These are phyloP conservation scores for Oenanthe oenanthe DNA, from an alignment of 2,113 vertebrate species.

Conservation along the genomic window DNA sequence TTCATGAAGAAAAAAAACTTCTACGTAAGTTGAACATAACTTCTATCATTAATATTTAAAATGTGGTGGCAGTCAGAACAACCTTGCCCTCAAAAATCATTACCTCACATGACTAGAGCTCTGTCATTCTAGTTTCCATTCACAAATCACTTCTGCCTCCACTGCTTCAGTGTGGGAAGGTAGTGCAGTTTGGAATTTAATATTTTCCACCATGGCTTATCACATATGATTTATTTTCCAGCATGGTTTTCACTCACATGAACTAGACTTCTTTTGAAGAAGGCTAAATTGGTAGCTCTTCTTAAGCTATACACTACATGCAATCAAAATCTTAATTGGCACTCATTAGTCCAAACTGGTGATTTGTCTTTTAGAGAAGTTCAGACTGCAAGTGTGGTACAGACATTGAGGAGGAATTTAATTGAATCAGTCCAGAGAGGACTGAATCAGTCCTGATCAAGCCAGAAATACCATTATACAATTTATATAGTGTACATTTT, in stretches of 20 bases:
- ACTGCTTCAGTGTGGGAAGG: background rate
- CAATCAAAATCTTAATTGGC: background rate
- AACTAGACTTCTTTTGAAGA: background rate
- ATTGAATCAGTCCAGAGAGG: background rate
- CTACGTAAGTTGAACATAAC: background rate
- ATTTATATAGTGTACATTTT: background rate
- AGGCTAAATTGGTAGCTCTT: background rate
- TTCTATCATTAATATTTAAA: background rate
- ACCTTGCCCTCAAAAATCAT: background rate
- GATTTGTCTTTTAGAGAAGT: background rate
- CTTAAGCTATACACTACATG: background rate
- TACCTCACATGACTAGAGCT: fast-evolving
- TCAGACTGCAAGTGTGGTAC: background rate
- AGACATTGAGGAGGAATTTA: background rate
- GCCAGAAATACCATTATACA: background rate
- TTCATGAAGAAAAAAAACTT: background rate
- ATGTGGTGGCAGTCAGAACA: background rate
- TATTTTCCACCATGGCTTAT: background rate
- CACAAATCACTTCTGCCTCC: background rate
- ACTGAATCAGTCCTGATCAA: fast-evolving
- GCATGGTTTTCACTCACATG: background rate
- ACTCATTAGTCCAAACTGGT: background rate
- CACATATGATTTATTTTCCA: background rate
- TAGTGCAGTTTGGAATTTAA: background rate
- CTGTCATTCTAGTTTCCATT: background rate